Conservation (phyloP, 2,888 invertebrate genomes). For the Sisyra terminalis region DNA sequence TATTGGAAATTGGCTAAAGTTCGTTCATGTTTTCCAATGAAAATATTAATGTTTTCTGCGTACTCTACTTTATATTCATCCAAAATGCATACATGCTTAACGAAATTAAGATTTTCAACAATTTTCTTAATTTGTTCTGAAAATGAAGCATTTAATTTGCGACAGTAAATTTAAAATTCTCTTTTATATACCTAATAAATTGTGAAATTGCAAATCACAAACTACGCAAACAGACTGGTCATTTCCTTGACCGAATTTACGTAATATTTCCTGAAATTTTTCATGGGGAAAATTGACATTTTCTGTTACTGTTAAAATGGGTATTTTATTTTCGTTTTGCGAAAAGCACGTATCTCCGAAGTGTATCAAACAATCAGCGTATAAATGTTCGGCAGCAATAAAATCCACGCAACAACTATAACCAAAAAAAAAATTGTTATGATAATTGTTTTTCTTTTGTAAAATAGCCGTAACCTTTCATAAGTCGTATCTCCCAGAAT, state of each 20-base stretch:
- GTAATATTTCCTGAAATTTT: constrained; percentile 22
- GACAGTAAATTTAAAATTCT: background rate
- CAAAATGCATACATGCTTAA: background rate
- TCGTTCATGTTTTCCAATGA: constrained; percentile 9
- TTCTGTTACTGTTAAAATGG: constrained; percentile 58
- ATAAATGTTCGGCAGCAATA: constrained; percentile 76
- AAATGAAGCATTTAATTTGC: constrained; percentile 4
- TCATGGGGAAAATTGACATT: constrained; percentile 38
- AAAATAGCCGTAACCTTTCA: constrained; percentile 45
- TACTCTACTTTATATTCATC: constrained; percentile 13
- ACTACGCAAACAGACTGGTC: constrained; percentile 35
- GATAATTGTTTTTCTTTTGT: background rate
- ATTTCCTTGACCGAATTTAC: constrained; percentile 20
- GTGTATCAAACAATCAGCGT: constrained; percentile 74
- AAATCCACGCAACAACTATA: constrained; percentile 80
- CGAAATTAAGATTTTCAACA: background rate
- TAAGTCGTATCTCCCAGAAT: constrained; percentile 84
- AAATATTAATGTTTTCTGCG: constrained; percentile 6
- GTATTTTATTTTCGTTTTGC: constrained; percentile 40
- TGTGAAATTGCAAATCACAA: constrained; percentile 49
- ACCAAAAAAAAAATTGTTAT: constrained; percentile 12
- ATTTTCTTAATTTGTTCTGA: background rate
- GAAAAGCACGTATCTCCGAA: constrained; percentile 84
- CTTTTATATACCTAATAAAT: constrained; percentile 32
- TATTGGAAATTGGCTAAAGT: constrained; percentile 11